Evolutionary conservation across 2,797 vertebrate species (phyloP).

Genomic region (Cossypha polioptera): DNA sequence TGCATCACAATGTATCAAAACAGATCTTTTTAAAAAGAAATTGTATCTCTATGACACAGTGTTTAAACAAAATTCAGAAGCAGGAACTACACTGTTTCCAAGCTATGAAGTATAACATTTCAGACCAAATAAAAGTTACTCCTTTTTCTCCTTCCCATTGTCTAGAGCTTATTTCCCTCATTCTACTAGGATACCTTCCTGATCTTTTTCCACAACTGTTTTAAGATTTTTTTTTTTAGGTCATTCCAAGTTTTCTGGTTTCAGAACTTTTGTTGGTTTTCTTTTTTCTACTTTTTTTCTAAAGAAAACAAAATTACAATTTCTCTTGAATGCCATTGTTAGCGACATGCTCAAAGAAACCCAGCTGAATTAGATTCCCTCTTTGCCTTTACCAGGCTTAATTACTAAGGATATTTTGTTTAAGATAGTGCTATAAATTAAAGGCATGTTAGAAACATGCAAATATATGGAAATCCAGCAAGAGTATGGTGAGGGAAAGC

Average conservation of each 20-base stretch:
- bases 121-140: not conserved
- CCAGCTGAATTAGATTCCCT: not conserved
- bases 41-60: not conserved
- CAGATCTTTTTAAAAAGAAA: not conserved
- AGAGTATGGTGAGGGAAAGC: not conserved
- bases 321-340: not conserved
- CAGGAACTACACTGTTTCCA: not conserved
- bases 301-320: not conserved
- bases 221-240: not conserved
- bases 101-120: not conserved
- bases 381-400: not conserved
- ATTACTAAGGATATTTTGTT: not conserved
- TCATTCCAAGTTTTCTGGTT: not conserved
- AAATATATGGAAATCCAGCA: not conserved
- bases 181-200: not conserved
- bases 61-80: not conserved
- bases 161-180: not conserved
- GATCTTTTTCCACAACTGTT: not conserved
- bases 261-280: not conserved
- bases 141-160: not conserved
- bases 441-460: not conserved
- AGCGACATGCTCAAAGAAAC: not conserved
- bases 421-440: not conserved
- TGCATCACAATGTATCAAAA: not conserved
- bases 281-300: not conserved